Evolutionary conservation across 2,888 invertebrate species (phyloP).

Genomic region (Nephrotoma flavescens): DNA sequence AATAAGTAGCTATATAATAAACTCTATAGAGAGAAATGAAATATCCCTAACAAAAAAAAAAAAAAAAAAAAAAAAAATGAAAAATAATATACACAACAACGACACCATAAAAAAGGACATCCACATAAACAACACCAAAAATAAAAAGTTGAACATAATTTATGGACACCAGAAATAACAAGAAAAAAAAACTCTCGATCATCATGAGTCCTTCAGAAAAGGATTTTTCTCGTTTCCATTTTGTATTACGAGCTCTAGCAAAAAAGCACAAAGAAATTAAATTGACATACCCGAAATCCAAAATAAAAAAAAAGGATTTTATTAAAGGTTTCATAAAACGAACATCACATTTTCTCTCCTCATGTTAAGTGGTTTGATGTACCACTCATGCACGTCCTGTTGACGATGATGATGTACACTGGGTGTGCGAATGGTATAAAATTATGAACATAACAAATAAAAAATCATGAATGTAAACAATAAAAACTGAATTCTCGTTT

Average conservation of each 20-base stretch:
- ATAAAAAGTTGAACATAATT: background rate
- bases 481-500: background rate
- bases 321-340: background rate
- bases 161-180: background rate
- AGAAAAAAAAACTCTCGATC: background rate
- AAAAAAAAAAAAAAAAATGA: background rate
- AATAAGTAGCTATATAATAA: background rate
- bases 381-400: background rate
- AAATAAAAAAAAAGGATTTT: background rate
- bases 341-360: background rate
- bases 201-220: background rate
- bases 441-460: background rate
- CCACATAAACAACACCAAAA: background rate
- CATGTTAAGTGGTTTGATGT: background rate
- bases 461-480: background rate
- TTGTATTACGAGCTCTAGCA: background rate
- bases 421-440: background rate
- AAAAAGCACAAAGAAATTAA: background rate
- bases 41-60: background rate
- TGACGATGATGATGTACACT: background rate
- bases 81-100: background rate
- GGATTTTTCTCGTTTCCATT: background rate
- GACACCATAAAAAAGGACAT: background rate
- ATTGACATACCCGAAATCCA: background rate
- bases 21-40: background rate